Base-by-base conservation (phyloP, 2,888 invertebrate genomes). In the Candidula unifasciata region DNA sequence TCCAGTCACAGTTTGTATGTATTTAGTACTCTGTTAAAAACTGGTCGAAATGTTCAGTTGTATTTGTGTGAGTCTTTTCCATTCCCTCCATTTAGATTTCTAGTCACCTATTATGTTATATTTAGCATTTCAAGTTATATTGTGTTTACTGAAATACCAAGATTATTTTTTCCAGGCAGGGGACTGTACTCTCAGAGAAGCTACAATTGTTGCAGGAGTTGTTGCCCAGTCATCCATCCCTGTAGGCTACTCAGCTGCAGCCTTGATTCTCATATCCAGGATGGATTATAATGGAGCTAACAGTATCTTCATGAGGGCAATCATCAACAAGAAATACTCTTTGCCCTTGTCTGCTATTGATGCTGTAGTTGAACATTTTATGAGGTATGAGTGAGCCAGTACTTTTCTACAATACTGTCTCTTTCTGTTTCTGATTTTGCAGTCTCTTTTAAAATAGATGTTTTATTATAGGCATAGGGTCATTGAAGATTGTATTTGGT, bases 311-410 rank as follows among this genome's bases (percentile, higher is more conserved):
- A 95, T 99, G 83, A 95, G 98, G 86, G 96, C 97, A 92, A 96
- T 99, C 86, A 96, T 99, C 87, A 98, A 99, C 93, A 99, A 99
- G 94, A 98, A 99, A 93, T 99, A 99, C 95, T 98, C 99, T 0
- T 95, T 99, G 83, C 99, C 99, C 0, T 99, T 97, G 93, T 95
- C 97, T 90, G 99, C 98, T 1, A 96, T 99, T 8, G 99, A 99
- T 95, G 97, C 97, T 24, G 96, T 98, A 10, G 98, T 99, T 2
- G 97, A 97, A 92, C 99, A 99, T 94, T 99, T 99, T 93, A 93
- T 98, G 60, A 96, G 96, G 97, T 97, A 94, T 73, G 87, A 81
- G 13, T 44, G 44, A 44, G 13, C 13, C 44, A 44, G 2, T 44
- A 44, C 44, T 44, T 6, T 0, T 44, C 44, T 44, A 44, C n/a